Base-by-base conservation (phyloP, 2,797 vertebrate species). In the Garrulus glandarius region DNA sequence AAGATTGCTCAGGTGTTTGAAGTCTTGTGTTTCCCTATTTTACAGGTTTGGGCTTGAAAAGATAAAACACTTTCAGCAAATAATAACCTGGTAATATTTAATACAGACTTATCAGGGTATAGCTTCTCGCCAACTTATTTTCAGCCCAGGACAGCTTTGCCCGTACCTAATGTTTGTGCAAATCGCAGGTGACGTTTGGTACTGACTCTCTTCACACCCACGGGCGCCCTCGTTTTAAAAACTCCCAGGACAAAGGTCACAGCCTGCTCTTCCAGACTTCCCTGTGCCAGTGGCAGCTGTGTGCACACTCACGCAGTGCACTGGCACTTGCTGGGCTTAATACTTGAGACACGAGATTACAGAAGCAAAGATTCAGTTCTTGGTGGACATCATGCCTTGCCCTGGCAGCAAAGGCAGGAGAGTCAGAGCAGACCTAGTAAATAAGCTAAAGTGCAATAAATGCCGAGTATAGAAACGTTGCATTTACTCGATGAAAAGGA, bases 101-200 rank as follows among this genome's bases (percentile, higher is more conserved):
- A 32, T 52, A 12, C 2, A 6, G 29, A 13, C 20, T 77, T 41
- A 56, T 11, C 26, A 6, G 56, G 21, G 5, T 15, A 5, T 30
- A 5, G 19, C 32, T 84, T 53, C 39, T 27, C 2, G 0, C 6
- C 17, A 17, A 0, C 10, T 46, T 24, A 1, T 1, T 60, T 65
- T 65, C 1, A 1, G 34, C 29, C 44, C 39, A 7, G 61, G 23
- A 1, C 32, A 12, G 26, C 34, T 57, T 34, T 67, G 37, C 49
- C 44, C 0, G 0, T 56, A 26, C 11, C 44, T 24, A 6, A 15
- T 7, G 2, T 12, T 53, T 23, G 39, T 18, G 53, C n/a, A 39
- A 3, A 32, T 15, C n/a, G 1, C 6, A 9, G 50, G 21, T 1
- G 1, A 11, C 0, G 1, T 21, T 26, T 3, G 9, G 30, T 15